Base-by-base conservation (phyloP, 2,113 vertebrate species). In the Taxidea taxus region DNA sequence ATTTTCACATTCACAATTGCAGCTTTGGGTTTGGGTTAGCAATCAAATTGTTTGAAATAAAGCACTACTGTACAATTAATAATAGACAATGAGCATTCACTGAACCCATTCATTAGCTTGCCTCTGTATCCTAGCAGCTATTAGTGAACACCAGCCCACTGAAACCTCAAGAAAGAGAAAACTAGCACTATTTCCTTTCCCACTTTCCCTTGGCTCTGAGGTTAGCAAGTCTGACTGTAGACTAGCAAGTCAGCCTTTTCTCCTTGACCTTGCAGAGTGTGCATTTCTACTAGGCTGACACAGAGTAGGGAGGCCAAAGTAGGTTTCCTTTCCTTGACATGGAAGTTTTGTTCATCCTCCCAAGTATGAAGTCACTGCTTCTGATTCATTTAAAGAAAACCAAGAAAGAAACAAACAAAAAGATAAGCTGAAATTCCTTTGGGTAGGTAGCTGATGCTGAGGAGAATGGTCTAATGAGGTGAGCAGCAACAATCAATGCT, bases 391-490 rank as follows among this genome's bases (percentile, higher is more conserved):
- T 98, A 94, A 95, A 95, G 70, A 96, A 96, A 97, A 92, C 39
- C 72, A 80, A 97, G 91, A 96, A 90, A 97, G 72, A 96, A 94
- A 96, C 90, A 93, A 96, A 77, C 70, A 81, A 74, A 42, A 92
- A 29, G 82, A 84, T 97, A 97, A 95, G 91, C 56, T 92, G 82
- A 66, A 90, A 96, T 96, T 97, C 95, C 92, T 94, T 88, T 62
- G 90, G 95, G 90, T 75, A 47, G 56, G n/a, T 37, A 88, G 75
- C 6, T 3, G 66, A 64, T 85, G 72, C 87, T n/a, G 74, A 94
- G 64, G n/a, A 94, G 82, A 96, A 83, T 5, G 37, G 83, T 74
- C 95, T 98, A 96, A 97, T 97, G 92, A 98, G 96, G 93, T 90
- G 87, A 97, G 39, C 81, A 94, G 60, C 62, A 72, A 16, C 75